Base-by-base conservation (phyloP, 2,888 invertebrate species). In the Melipona bicolor region DNA sequence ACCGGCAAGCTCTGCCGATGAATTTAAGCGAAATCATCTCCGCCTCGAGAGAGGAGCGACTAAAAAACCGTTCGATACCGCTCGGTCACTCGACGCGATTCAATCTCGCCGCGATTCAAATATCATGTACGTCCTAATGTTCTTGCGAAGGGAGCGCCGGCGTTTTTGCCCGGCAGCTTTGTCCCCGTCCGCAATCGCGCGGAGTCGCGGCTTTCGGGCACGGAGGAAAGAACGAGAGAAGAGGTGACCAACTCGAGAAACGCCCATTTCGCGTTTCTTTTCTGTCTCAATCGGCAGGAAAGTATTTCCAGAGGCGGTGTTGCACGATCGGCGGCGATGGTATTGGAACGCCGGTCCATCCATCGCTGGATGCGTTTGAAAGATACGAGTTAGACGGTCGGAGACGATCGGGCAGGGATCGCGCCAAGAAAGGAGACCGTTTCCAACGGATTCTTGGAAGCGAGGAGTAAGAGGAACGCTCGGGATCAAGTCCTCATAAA, bases 401-500 rank as follows among this genome's bases (percentile, higher is more conserved):
- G 27, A 5, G 17, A 27, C n/a, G 52, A 13, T 59, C 59, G 56
- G 32, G 17, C 15, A 50, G 13, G 17, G 62, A 50, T 74, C 64
- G 64, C 19, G 19, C 43, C 61, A 61, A 61, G 65, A 73, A 82
- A 80, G 80, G 81, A 75, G 82, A 67, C 15, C 71, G 32, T 81
- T 75, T 65, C 61, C 52, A 54, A 71, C 67, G 54, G 81, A 83
- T 83, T 83, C 82, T 49, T 71, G 13, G 81, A 81, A 81, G 67
- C 81, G 75, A 61, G 65, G 36, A 17, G 75, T 73, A 83, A 83
- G 81, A 81, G 70, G 70, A 59, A 75, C 69, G 81, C 68, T 64
- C 43, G 73, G 27, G 64, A 81, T 71, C 82, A 54, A 81, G 82
- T 65, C 81, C 75, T 80, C 82, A 76, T 83, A 83, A 83, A 83